These are phyloP conservation scores for Andinoacara biseriatus DNA, from an alignment of 2,113 vertebrate genomes.

Conservation along the genomic window DNA sequence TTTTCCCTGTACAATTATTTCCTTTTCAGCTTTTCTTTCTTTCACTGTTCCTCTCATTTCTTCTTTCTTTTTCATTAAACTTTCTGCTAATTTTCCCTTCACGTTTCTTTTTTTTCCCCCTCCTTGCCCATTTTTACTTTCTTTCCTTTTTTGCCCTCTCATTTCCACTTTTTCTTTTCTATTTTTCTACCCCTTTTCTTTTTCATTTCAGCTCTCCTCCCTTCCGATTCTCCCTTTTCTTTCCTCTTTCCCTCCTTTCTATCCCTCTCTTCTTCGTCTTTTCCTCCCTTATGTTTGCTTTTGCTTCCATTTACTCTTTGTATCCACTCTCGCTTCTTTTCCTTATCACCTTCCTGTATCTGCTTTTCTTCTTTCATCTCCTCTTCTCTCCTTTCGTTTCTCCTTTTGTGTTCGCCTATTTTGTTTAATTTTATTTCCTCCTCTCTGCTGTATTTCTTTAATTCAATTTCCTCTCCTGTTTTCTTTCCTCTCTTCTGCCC, in stretches of 20 bases:
- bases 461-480: conserved; percentile 2
- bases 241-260: neutral
- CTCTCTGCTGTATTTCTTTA: neutral
- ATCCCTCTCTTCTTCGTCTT: neutral
- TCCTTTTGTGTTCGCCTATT: neutral
- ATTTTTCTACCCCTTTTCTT: neutral
- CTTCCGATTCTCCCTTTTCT: neutral
- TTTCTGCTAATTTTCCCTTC: neutral
- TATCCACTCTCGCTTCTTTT: no score
- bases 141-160: no score
- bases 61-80: neutral
- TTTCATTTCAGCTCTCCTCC: neutral
- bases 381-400: neutral
- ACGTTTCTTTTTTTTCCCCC: neutral
- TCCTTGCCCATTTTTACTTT: neutral
- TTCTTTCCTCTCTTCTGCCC: neutral
- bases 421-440: conserved; percentile 6
- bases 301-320: neutral
- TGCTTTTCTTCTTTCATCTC: neutral
- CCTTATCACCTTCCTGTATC: neutral
- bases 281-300: neutral
- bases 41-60: neutral
- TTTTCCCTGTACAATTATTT: neutral
- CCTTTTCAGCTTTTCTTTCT: neutral
- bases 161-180: neutral